Percentiles rank a stretch among this genome's conserved stretches.
Conservation (phyloP, 2,113 vertebrate species). For the Camelus bactrianus region DNA sequence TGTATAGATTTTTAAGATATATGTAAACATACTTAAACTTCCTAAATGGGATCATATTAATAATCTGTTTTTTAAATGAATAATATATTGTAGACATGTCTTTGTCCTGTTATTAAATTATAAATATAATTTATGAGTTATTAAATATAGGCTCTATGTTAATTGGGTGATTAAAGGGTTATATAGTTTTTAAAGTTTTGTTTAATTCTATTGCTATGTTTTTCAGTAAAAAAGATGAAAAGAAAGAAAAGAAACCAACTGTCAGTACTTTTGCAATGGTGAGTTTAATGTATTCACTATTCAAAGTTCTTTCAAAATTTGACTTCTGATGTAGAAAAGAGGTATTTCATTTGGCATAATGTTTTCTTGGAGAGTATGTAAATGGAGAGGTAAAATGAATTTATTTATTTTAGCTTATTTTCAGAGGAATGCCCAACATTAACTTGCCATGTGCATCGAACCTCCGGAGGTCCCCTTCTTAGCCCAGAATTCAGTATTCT, state of each 20-base stretch:
- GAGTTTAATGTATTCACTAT: conserved; percentile 60
- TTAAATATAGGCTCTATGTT: neutral
- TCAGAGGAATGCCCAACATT: neutral
- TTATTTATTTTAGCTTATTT: conserved; percentile 24
- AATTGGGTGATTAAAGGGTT: neutral
- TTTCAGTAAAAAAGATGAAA: conserved; percentile 76
- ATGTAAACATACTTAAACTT: conserved; percentile 36
- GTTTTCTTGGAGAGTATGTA: neutral
- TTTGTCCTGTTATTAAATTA: neutral
- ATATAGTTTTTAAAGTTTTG: neutral
- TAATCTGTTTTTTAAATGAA: neutral
- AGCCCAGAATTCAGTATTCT: neutral
- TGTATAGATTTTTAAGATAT: conserved; percentile 4
- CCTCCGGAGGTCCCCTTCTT: neutral
- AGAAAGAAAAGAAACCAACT: conserved; percentile 75
- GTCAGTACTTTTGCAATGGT: conserved; percentile 78
- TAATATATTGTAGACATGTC: neutral
- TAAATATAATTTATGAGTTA: neutral
- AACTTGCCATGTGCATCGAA: neutral
- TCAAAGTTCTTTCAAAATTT: conserved; percentile 13
- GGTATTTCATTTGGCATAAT: neutral
- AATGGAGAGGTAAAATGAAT: neutral
- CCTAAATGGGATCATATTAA: neutral
- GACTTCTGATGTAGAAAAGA: conserved; percentile 12
- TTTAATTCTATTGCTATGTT: conserved; percentile 62